Percentiles rank a stretch among this genome's conserved stretches.
phyloP scores from a whole-genome alignment of 2,797 vertebrate species.

The Melanotaenia maccullochi region DNA sequence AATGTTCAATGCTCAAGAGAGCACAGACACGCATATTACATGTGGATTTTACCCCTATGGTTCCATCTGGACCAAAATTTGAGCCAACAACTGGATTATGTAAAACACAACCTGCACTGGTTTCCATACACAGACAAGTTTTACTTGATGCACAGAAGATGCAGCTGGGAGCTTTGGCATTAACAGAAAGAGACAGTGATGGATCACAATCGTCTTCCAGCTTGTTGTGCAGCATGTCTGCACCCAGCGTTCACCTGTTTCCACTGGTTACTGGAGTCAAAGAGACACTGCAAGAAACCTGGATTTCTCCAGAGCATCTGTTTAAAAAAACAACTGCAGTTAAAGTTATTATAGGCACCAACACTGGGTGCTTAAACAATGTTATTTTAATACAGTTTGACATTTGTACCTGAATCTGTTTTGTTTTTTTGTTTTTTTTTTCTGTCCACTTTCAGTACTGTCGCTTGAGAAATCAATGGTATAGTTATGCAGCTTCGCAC shows the following conservation, averaged over 20 bases:
- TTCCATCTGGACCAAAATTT: constrained; percentile 31
- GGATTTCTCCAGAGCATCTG: constrained; percentile 13
- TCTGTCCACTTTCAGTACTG: constrained; percentile 10
- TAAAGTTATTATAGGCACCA: constrained; percentile 7
- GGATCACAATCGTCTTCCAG: constrained; percentile 28
- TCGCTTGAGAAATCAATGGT: constrained; percentile 12
- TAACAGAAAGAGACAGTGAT: constrained; percentile 21
- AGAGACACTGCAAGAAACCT: constrained; percentile 22
- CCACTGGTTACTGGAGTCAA: constrained; percentile 24
- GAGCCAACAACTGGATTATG: constrained; percentile 24
- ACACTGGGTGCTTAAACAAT: constrained; percentile 3
- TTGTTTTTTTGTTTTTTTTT: constrained; percentile 17
- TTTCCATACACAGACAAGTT: constrained; percentile 13
- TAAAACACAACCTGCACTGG: constrained; percentile 17
- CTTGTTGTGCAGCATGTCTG: constrained; percentile 16
- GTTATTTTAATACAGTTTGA: constrained; percentile 32
- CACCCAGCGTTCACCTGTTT: constrained; percentile 5
- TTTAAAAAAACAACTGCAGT: constrained; percentile 25
- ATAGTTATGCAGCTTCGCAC: constrained; percentile 21
- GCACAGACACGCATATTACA: constrained; percentile 9
- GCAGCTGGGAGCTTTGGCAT: constrained; percentile 16
- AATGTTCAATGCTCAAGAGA: constrained; percentile 6
- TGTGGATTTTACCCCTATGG: constrained; percentile 15
- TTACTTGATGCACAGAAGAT: constrained; percentile 22
- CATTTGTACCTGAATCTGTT: constrained; percentile 28